Base-by-base conservation (phyloP, 2,888 invertebrate species). In the Dione vanillae region DNA sequence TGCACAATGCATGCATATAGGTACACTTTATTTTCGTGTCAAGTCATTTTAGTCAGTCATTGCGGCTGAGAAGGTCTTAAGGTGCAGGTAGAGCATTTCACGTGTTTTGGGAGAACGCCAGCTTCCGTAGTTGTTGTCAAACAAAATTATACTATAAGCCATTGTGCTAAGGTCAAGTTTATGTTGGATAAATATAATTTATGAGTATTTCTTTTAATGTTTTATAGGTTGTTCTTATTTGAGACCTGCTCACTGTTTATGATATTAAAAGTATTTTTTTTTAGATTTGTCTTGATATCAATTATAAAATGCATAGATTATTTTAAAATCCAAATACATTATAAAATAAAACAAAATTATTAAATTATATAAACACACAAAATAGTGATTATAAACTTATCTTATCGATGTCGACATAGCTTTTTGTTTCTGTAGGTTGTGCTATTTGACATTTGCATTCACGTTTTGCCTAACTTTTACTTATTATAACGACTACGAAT, bases 61-160 rank as follows among this genome's bases (percentile, higher is more conserved):
- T 85, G 86, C 83, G 84, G 76, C 69, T 69, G 69, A 76, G 85
- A 83, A 87, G 84, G 86, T 80, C 80, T 74, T 79, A 78, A 78
- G 79, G 80, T 80, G 74, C 83, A 82, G 84, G 83, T 85, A 85
- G 20, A n/a, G 20, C 74, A 74, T 65, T 74, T 70, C 65, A 72
- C 73, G 67, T 68, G 40, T 66, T 64, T 74, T 77, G 75, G 76
- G 69, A 61, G 41, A 47, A 14, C 69, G 77, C 77, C 75, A 77
- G 75, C 59, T 76, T 75, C 75, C 76, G 69, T 52, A 12, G 12
- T 27, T 20, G 16, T 14, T 40, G 43, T 19, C 43, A 12, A 43
- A 52, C 43, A 1, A 65, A 45, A 64, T 2, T 72, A 40, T 41
- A 65, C 72, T 61, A 62, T 71, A 52, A 12, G 9, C 11, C 16